Conservation (phyloP, 2,888 invertebrate genomes). For the Anaspis maculata region DNA sequence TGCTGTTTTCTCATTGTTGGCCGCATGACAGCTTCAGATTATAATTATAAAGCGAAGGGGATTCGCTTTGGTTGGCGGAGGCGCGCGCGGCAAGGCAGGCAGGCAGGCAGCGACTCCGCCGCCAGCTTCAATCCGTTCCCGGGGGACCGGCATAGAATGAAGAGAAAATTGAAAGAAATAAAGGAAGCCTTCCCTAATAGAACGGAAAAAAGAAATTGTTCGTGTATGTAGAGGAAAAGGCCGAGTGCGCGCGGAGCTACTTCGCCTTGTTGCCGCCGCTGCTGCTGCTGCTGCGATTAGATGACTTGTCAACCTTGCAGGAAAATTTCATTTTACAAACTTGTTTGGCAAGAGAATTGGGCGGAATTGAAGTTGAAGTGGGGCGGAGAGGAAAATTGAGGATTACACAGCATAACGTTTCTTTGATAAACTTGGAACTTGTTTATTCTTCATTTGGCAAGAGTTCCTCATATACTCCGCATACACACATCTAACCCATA, state of each 20-base stretch:
- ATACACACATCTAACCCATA: no score
- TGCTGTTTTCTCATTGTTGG: conserved; percentile 3
- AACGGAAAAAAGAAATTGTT: conserved; percentile 37
- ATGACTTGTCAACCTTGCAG: conserved; percentile 50
- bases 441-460: conserved; percentile 31
- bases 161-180: conserved; percentile 48
- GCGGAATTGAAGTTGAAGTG: conserved; percentile 45
- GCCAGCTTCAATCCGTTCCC: conserved; percentile 24
- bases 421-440: conserved; percentile 36
- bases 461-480: conserved; percentile 18
- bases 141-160: conserved; percentile 41
- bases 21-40: conserved; percentile 11
- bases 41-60: conserved; percentile 9
- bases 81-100: conserved; percentile 5
- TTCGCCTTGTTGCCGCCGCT: no score
- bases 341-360: conserved; percentile 51
- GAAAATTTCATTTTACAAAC: conserved; percentile 53
- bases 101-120: no score
- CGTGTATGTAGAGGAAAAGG: conserved; percentile 32
- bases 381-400: conserved; percentile 31
- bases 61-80: not conserved
- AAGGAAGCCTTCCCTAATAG: conserved; percentile 38
- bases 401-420: conserved; percentile 34
- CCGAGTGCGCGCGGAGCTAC: no score
- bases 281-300: conserved; percentile 42